These are phyloP conservation scores for Casuarius casuarius DNA, from an alignment of 2,113 vertebrate genomes.

Conservation along the genomic window DNA sequence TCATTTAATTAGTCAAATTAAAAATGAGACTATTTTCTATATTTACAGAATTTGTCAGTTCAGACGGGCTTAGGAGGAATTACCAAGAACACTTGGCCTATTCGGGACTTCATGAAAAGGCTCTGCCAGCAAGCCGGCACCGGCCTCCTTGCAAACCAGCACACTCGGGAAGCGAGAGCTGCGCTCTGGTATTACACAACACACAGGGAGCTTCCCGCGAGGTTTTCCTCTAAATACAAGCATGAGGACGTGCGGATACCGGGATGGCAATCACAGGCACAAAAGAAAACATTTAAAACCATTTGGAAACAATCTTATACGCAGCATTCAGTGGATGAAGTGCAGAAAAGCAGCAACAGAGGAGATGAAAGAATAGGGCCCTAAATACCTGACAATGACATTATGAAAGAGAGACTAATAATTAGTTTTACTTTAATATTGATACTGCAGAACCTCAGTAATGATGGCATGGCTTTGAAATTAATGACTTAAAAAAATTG, in stretches of 20 bases:
- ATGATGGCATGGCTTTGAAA: background rate
- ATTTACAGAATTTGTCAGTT: background rate
- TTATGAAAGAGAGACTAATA: background rate
- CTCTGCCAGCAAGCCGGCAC: too few species aligned
- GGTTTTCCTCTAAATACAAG: background rate
- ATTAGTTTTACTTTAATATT: rapidly evolving
- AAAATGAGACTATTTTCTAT: background rate
- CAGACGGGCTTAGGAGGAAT: background rate
- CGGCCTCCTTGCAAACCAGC: background rate
- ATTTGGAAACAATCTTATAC: rapidly evolving
- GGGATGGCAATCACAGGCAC: background rate
- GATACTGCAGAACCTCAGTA: background rate
- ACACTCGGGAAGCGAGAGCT: rapidly evolving
- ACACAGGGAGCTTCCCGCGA: background rate
- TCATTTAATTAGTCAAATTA: background rate
- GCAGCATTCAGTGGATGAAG: rapidly evolving
- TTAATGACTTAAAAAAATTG: background rate
- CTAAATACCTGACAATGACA: rapidly evolving
- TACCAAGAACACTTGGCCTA: background rate
- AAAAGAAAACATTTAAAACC: background rate
- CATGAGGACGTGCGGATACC: background rate
- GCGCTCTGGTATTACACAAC: too few species aligned
- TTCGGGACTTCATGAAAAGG: background rate
- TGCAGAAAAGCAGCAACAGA: background rate
- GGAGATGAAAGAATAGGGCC: background rate